phyloP scores from a whole-genome alignment of 2,888 invertebrate species.

The Thysanoteuthis rhombus region DNA sequence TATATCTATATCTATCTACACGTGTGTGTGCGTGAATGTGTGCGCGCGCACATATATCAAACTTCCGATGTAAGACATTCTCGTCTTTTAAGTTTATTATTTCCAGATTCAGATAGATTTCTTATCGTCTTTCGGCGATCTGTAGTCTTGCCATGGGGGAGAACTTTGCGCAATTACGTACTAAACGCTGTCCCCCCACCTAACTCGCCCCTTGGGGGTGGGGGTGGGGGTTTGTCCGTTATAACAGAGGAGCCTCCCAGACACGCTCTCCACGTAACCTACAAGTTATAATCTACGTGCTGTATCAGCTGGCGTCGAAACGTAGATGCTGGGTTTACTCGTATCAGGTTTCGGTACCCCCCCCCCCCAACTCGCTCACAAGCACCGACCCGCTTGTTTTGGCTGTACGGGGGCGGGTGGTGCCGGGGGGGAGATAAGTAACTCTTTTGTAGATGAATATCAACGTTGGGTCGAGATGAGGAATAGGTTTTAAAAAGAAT shows the following conservation, averaged over 20 bases:
- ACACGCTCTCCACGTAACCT: neutral
- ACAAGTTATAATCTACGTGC: conserved; percentile 12
- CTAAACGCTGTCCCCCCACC: too few relatives aligned
- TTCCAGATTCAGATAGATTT: neutral
- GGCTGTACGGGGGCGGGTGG: too few relatives aligned
- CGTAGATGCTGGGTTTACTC: neutral
- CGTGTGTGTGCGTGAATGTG: neutral
- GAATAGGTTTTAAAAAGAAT: neutral
- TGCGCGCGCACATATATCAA: neutral
- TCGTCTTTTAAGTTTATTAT: neutral
- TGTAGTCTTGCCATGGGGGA: neutral
- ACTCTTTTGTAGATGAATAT: neutral
- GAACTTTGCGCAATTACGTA: neutral
- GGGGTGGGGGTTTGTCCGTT: too few relatives aligned
- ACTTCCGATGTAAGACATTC: too few relatives aligned
- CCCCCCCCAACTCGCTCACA: neutral
- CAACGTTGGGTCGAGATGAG: neutral
- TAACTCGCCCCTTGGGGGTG: neutral
- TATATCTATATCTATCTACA: neutral
- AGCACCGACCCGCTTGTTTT: neutral
- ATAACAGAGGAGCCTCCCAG: neutral
- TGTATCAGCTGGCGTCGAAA: conserved; percentile 12
- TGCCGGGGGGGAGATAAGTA: too few relatives aligned
- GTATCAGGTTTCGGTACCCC: neutral
- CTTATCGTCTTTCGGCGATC: neutral